Conservation (phyloP, 2,113 vertebrate species). For the Ancistrus triradiatus region DNA sequence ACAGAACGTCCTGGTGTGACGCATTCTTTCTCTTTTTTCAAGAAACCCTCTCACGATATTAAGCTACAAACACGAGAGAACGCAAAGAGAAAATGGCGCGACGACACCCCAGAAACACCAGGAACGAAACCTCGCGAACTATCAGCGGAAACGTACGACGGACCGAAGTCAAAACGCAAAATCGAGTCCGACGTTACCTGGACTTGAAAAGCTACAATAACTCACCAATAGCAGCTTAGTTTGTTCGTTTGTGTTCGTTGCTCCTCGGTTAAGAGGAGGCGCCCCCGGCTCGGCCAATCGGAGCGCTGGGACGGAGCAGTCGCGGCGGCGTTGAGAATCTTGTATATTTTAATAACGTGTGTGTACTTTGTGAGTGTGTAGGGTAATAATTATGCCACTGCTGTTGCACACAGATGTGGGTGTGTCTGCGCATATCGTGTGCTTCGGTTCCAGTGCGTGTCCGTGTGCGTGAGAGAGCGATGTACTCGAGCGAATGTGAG, state of each 20-base stretch:
- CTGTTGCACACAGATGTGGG: conserved; percentile 53
- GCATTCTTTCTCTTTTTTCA: conserved; percentile 20
- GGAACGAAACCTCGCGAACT: conserved; percentile 24
- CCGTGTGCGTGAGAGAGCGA: conserved; percentile 31
- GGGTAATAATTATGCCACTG: conserved; percentile 64
- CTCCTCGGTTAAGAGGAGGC: conserved; percentile 51
- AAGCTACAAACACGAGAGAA: conserved; percentile 22
- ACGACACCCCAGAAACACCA: conserved; percentile 28
- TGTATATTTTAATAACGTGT: conserved; percentile 74
- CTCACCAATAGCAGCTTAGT: conserved; percentile 63
- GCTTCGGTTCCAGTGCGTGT: conserved; percentile 54
- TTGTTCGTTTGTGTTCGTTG: conserved; percentile 55
- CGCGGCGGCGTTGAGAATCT: conserved; percentile 60
- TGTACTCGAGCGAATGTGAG: conserved; percentile 53
- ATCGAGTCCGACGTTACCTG: conserved; percentile 36
- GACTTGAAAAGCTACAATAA: conserved; percentile 39
- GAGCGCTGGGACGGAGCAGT: conserved; percentile 46
- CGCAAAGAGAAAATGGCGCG: too few relatives aligned
- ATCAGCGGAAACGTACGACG: conserved; percentile 1
- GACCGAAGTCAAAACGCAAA: too few relatives aligned
- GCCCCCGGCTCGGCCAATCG: conserved; percentile 58
- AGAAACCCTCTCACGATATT: conserved; percentile 21
- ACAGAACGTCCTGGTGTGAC: conserved; percentile 27
- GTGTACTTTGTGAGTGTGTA: conserved; percentile 51
- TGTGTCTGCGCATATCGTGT: conserved; percentile 54